Percentiles rank a stretch among this genome's conserved stretches.
These are phyloP conservation scores for Pristiophorus japonicus DNA, from an alignment of 2,113 vertebrate species.

Conservation along the genomic window DNA sequence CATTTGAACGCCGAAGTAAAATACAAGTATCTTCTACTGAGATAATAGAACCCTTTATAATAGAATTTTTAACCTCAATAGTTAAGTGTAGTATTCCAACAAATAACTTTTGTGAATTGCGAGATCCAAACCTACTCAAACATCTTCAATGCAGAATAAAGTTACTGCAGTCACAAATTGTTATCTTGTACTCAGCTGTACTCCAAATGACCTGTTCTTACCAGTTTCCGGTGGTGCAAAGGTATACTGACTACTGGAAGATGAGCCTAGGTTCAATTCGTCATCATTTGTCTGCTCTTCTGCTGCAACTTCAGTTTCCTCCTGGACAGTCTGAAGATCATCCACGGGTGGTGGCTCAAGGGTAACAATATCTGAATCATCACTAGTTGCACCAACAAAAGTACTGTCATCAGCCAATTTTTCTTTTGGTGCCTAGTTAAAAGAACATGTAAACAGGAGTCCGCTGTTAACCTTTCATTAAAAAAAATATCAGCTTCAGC, in stretches of 20 bases:
- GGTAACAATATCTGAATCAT: constrained; percentile 91
- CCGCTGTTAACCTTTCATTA: neutral
- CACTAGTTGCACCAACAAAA: constrained; percentile 69
- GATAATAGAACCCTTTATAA: neutral
- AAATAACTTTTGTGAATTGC: neutral
- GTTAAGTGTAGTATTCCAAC: neutral
- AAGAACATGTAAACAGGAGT: neutral
- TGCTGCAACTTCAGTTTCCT: constrained; percentile 52
- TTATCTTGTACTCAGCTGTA: neutral
- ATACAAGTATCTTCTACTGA: neutral
- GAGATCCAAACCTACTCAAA: neutral
- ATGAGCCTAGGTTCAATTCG: constrained; percentile 76
- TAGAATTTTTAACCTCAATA: neutral
- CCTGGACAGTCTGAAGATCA: constrained; percentile 55
- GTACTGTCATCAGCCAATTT: constrained; percentile 54
- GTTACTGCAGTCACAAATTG: neutral
- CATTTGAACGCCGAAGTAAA: neutral
- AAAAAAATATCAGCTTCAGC: neutral
- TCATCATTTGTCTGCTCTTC: constrained; percentile 49
- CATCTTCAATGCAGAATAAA: neutral
- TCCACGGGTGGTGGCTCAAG: constrained; percentile 69
- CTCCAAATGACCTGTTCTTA: constrained; percentile 49
- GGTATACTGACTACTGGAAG: constrained; percentile 86
- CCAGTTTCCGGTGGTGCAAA: constrained; percentile 77
- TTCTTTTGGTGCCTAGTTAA: constrained; percentile 50